A percentile compares a stretch with the other conserved stretches of the same genome.
Conservation (phyloP, 2,888 invertebrate genomes). For the Drosophila falleni region DNA sequence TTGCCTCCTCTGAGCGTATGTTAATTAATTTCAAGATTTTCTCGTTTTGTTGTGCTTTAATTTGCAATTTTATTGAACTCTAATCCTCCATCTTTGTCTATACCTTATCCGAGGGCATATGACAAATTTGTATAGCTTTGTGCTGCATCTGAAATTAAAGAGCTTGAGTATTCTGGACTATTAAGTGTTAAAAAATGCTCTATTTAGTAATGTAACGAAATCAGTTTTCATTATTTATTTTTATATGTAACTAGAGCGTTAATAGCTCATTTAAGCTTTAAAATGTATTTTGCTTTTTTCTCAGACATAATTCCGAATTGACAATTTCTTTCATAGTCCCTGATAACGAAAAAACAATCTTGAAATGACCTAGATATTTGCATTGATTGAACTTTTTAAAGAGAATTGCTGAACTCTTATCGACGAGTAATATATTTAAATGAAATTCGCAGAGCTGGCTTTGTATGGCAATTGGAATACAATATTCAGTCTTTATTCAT, state of each 20-base stretch:
- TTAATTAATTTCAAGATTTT: constrained; percentile 39
- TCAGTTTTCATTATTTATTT: not conserved
- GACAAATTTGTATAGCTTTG: not conserved
- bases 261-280: not conserved
- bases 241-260: not conserved
- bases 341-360: not conserved
- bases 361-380: constrained; percentile 14
- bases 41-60: constrained; percentile 2
- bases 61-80: constrained; percentile 43
- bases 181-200: no score
- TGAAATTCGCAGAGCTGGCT: not conserved
- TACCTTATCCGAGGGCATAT: constrained; percentile 10
- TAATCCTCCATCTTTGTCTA: constrained; percentile 5
- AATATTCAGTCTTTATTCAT: constrained; percentile 9
- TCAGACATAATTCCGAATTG: no score
- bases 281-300: not conserved
- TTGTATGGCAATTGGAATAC: constrained; percentile 5
- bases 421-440: constrained; percentile 4
- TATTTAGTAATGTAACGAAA: no score
- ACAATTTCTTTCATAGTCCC: not conserved
- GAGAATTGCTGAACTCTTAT: constrained; percentile 12
- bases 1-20: constrained; percentile 33
- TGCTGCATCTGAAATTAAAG: not conserved
- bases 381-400: constrained; percentile 12
- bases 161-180: not conserved